Base-by-base conservation (phyloP, 2,113 vertebrate species). In the Lepus timidus region DNA sequence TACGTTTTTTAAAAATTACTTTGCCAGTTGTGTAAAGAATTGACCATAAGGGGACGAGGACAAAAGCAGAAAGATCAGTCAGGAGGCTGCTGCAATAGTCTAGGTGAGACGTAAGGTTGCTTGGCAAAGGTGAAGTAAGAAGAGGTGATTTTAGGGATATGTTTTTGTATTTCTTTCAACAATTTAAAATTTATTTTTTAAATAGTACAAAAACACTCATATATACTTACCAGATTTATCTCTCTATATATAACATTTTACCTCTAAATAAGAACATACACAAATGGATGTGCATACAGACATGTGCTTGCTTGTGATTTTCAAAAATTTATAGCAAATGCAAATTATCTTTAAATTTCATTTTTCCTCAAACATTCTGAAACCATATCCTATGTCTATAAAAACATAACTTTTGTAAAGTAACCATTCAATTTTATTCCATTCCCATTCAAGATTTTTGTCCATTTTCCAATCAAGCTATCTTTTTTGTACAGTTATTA, bases 21-120 rank as follows among this genome's bases (percentile, higher is more conserved):
- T 92, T 91, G 51, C 81, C 62, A 70, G 39, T 4, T 92, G 25
- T 91, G 62, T 93, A n/a, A 93, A 74, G 36, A 93, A 96, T 87
- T 76, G 12, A 89, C 70, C 82, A 17, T 52, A 94, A 19, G 36
- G 36, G 7, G 81, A 33, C 1, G 0, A 25, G 68, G 22, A 20
- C 14, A 14, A 36, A 62, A 94, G 44, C 51, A 93, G 8, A 93
- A 70, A 96, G 55, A 89, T 74, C 22, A 83, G 16, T 64, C 25
- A 73, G 9, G 31, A 91, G 14, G 31, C 51, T n/a, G 90, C 0
- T 67, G 31, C 25, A 68, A 17, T 11, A 23, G 27, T 31, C 79
- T n/a, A 39, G 67, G 51, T 1, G 4, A 95, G 68, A 51, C 23
- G 75, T n/a, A 85, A 67, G 49, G 16, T 76, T 49, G 9, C n/a